Conservation (phyloP, 2,888 invertebrate genomes). For the Poecilobothrus nobilitatus region DNA sequence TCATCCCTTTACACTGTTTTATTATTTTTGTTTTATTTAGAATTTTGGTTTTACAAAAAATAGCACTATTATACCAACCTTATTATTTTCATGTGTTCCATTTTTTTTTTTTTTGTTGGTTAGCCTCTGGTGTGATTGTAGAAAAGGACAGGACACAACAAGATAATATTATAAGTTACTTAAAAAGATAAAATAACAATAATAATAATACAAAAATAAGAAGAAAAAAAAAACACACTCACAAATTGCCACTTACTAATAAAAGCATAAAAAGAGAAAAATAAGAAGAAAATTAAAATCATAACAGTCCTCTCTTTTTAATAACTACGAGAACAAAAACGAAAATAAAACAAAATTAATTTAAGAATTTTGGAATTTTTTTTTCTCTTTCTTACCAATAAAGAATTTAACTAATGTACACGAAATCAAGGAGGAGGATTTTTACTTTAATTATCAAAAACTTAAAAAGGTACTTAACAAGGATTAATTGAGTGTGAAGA, state of each 20-base stretch:
- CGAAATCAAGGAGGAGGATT: not conserved
- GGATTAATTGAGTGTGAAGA: constrained; percentile 6
- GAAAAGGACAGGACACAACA: not conserved
- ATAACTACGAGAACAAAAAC: not conserved
- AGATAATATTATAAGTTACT: not conserved
- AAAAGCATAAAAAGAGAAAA: not conserved
- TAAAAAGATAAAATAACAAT: not conserved
- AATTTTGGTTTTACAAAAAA: not conserved
- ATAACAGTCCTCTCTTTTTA: not conserved
- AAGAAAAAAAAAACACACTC: not conserved
- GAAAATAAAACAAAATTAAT: not conserved
- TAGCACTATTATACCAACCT: not conserved
- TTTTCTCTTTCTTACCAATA: not conserved
- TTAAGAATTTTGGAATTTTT: not conserved
- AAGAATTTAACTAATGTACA: no score
- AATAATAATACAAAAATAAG: not conserved
- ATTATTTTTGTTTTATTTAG: no score
- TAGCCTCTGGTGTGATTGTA: not conserved
- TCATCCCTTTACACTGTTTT: not conserved
- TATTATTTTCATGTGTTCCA: not conserved
- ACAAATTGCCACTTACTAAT: not conserved
- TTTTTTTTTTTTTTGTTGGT: no score
- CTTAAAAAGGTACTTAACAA: constrained; percentile 6
- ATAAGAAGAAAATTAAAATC: not conserved
- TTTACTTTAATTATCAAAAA: constrained; percentile 3